These are phyloP conservation scores for Nymphalis io DNA, from an alignment of 1,140 invertebrate genomes.

Conservation along the genomic window DNA sequence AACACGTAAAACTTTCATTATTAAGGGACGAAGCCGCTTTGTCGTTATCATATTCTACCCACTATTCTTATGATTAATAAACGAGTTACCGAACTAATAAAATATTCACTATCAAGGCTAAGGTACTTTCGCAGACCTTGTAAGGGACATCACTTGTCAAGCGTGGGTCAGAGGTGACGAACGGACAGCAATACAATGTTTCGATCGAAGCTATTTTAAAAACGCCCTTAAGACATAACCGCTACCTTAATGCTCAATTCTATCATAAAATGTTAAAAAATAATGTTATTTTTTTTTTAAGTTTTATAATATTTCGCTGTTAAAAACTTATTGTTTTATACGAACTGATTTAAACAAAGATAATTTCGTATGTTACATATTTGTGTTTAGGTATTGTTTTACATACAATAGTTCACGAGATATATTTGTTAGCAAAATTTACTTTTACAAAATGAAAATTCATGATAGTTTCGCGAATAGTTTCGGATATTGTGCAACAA, in stretches of 20 bases:
- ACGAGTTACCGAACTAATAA: conserved; percentile 20
- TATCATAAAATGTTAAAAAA: conserved; percentile 13
- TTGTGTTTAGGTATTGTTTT: not conserved
- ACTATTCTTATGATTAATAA: not conserved
- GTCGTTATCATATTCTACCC: too few relatives aligned
- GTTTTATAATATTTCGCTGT: not conserved
- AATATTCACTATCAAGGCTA: conserved; percentile 55
- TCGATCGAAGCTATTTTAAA: conserved; percentile 36
- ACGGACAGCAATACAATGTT: conserved; percentile 62
- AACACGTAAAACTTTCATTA: not conserved
- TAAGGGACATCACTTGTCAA: conserved; percentile 61
- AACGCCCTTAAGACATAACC: conserved; percentile 3
- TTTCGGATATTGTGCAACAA: conserved; percentile 14
- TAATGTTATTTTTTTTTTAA: not conserved
- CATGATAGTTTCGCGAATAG: conserved; percentile 5
- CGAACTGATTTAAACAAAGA: not conserved
- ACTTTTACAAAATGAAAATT: not conserved
- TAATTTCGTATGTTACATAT: conserved; percentile 2
- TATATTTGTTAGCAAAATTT: not conserved
- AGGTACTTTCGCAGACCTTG: conserved; percentile 34
- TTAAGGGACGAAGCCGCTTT: not conserved
- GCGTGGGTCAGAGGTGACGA: conserved; percentile 75
- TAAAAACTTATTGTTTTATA: not conserved
- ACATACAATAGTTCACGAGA: not conserved
- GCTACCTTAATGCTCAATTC: not conserved